Evolutionary conservation across 2,113 vertebrate species (phyloP).

Genomic region (Ursus arctos): DNA sequence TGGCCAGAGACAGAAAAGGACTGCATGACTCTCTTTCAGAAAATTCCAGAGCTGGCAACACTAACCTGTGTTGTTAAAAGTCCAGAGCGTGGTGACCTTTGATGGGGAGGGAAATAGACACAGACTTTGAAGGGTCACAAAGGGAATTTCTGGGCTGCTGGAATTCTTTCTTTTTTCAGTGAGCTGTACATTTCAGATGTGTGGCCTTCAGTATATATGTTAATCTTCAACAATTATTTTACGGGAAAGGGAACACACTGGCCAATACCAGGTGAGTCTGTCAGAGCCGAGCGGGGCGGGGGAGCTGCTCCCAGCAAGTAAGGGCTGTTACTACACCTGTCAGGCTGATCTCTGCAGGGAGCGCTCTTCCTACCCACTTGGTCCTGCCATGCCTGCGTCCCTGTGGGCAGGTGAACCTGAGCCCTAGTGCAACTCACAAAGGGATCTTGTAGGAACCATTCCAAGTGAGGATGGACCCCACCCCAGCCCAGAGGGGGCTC

Average conservation of each 20-base stretch:
- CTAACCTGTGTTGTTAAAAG: not conserved
- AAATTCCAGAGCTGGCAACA: not conserved
- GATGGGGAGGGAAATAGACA: not conserved
- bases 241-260: not conserved
- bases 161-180: not conserved
- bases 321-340: not conserved
- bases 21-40: not conserved
- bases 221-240: not conserved
- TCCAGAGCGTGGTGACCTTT: not conserved
- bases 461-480: not conserved
- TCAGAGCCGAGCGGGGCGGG: not conserved
- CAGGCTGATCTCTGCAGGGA: not conserved
- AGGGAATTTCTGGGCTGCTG: not conserved
- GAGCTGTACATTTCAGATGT: not conserved
- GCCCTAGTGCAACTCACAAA: not conserved
- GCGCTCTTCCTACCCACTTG: not conserved
- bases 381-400: not conserved
- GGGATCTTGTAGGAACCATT: not conserved
- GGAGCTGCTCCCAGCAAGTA: no score
- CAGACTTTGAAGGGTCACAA: not conserved
- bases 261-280: not conserved
- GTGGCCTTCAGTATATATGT: not conserved
- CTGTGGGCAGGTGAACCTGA: not conserved
- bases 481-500: no score
- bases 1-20: fast-evolving